Conservation (phyloP, 2,113 vertebrate genomes). For the Corythaixoides concolor region DNA sequence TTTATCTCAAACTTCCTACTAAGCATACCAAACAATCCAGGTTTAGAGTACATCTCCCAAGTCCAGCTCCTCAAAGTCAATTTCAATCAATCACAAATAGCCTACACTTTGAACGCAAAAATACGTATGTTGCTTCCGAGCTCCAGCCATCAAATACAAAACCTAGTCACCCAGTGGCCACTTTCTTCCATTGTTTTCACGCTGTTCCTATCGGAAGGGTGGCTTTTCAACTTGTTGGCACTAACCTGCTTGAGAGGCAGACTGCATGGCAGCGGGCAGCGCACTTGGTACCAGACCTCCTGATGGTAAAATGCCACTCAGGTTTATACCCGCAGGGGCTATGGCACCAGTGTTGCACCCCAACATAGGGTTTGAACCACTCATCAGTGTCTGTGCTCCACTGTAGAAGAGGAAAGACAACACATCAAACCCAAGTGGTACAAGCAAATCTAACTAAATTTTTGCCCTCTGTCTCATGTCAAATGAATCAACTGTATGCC, state of each 20-base stretch:
- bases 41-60: neutral
- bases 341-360: slow-evolving; percentile 84
- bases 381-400: slow-evolving; percentile 94
- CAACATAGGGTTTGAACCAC: slow-evolving; percentile 90
- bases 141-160: neutral
- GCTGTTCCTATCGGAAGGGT: neutral
- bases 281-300: slow-evolving; percentile 85
- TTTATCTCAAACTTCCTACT: neutral
- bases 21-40: neutral
- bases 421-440: slow-evolving; percentile 51
- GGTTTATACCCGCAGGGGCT: slow-evolving; percentile 84
- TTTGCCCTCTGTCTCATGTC: neutral
- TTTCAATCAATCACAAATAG: neutral
- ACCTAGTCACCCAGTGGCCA: neutral
- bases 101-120: neutral
- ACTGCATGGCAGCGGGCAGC: slow-evolving; percentile 85
- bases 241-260: slow-evolving; percentile 89
- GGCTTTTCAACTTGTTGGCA: slow-evolving; percentile 43
- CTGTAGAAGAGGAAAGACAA: slow-evolving; percentile 77
- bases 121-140: neutral
- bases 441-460: neutral
- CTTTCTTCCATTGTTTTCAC: neutral
- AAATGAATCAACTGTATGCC: neutral
- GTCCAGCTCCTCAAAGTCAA: neutral
- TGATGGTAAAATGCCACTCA: slow-evolving; percentile 91